Base-by-base conservation (phyloP, 92 coral and sea anemone genomes). In the Palythoa grandis region DNA sequence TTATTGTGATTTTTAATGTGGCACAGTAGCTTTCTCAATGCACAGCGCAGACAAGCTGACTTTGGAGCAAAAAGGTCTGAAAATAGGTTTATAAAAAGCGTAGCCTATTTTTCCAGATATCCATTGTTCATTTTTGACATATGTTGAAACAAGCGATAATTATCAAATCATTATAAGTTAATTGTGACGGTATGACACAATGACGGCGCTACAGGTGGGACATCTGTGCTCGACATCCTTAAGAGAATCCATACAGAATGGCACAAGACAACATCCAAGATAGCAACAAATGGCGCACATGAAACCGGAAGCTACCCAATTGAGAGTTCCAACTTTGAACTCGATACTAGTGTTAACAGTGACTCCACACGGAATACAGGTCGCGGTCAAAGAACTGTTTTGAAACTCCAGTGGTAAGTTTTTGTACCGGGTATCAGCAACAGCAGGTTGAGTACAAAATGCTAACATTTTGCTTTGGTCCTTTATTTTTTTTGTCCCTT, bases 181-280 rank as follows among this genome's bases (percentile, higher is more conserved):
- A 47, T 76, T 54, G 29, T 35, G 82, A 11, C 65, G 47, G 57
- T 76, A 53, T 14, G 14, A 2, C 20, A 38, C 82, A 54, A 76
- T 60, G n/a, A 14, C 47, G 8, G 82, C 10, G 1, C 6, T 76
- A 50, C 82, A 76, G 20, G 29, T 76, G 10, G 82, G 82, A 53
- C 82, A 76, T 23, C 40, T 53, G 38, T 76, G 82, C 66, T 76
- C 37, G 68, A 29, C 68, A 24, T 76, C 82, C 47, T 76, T 76
- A 40, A 76, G 23, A 56, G 82, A 76, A 37, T 54, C 82, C 67
- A 76, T 25, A 19, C 40, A 52, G 67, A 76, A 76, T 35, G 82
- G 82, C 37, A 76, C 66, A 2, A 76, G 23, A 13, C 82, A 76
- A 35, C 82, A 76, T 4, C 82, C 82, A 11, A n/a, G 47, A 60